Evolutionary conservation across 2,113 vertebrate genomes (phyloP), one percentile per base, ranked within the genome.

Genomic region (Gambusia affinis): DNA sequence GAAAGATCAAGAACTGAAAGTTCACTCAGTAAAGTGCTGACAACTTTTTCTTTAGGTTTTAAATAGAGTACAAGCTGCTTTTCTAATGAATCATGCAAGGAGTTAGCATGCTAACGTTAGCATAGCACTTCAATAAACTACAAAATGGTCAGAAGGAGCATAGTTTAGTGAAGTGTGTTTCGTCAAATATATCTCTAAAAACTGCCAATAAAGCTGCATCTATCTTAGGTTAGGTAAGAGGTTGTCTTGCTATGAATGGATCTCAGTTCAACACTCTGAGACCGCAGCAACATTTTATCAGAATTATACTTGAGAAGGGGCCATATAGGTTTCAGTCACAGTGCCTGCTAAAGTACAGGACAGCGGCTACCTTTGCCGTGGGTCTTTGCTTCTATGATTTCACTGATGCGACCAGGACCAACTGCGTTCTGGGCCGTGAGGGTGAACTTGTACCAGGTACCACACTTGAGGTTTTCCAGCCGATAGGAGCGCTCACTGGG

Each of bases 401-500:
- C 98, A 33, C 98, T 99, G 90, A 99, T 99, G 79, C 97, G 97
- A 0, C 98, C 98, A 0, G 98, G 97, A 0, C 98, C 98, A 44
- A 99, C 98, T 44, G 96, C 98, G 1, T 99, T 99, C 88, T 98
- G 98, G 64, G 98, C 98, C 0, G 98, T 99, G 15, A 99, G 92
- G 0, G 98, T 99, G 87, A 99, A 99, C 85, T 99, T 99, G 83
- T 99, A 99, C 98, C 98, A 99, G 0, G 98, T 99, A 37, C 98
- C 98, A 30, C 98, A 99, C 60, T 98, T 99, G 60, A 99, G 87
- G 17, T 95, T 99, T 74, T 99, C 98, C 81, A 99, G 86, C 17
- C 97, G 95, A 80, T 99, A 99, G 1, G 95, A 96, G 1, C 97
- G 96, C 78, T 99, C 97, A 0, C 97, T 99, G 19, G 98, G 98